Conservation (phyloP, 2,888 invertebrate genomes). For the Bibio marci region DNA sequence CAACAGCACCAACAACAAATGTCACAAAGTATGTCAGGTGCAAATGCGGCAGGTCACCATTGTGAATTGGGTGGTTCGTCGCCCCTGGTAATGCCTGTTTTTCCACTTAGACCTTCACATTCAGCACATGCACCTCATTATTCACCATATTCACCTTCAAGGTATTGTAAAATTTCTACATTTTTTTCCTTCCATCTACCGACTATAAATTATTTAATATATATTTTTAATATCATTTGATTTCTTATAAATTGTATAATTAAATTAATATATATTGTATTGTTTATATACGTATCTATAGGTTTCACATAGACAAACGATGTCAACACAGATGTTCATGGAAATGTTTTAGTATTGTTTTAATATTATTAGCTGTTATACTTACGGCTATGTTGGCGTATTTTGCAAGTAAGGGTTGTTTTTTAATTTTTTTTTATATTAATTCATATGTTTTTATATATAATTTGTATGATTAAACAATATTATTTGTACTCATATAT, state of each 20-base stretch:
- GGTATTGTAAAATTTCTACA: too few species aligned
- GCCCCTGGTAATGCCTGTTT: conserved; percentile 76
- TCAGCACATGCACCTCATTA: conserved; percentile 57
- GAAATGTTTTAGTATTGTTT: conserved; percentile 89
- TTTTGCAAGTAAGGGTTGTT: conserved; percentile 75
- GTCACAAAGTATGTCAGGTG: conserved; percentile 39
- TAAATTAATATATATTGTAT: too few species aligned
- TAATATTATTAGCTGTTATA: conserved; percentile 78
- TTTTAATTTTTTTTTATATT: too few species aligned
- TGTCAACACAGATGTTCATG: conserved; percentile 90
- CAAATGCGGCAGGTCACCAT: conserved; percentile 43
- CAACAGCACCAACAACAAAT: conserved; percentile 24
- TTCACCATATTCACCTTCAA: conserved; percentile 79
- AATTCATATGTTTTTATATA: too few species aligned
- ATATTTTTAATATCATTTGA: too few species aligned
- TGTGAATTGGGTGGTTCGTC: conserved; percentile 50
- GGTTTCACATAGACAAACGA: conserved; percentile 84
- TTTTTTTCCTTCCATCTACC: too few species aligned
- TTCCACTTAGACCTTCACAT: conserved; percentile 53
- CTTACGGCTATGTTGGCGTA: conserved; percentile 87
- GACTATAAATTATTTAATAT: too few species aligned
- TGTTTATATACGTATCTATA: too few species aligned
- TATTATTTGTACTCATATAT: too few species aligned
- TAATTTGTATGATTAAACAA: too few species aligned
- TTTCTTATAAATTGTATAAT: too few species aligned